phyloP scores from a whole-genome alignment of 2,888 invertebrate species.

The Chydorus sphaericus region DNA sequence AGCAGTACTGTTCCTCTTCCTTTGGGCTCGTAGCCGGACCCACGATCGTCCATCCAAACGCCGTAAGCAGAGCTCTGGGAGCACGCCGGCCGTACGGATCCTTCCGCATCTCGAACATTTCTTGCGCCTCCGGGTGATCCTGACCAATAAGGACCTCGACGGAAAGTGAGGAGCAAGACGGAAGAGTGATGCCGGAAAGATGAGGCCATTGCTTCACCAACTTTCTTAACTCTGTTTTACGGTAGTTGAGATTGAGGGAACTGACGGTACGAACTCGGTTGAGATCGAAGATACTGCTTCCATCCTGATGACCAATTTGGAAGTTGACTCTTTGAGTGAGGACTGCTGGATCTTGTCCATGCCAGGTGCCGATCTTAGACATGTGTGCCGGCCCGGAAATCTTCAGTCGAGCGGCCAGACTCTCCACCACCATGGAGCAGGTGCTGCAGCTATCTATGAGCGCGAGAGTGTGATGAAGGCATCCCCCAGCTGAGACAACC shows the following conservation, averaged over 20 bases:
- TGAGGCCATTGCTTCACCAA: background rate
- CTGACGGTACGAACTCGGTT: background rate
- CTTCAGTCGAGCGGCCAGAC: constrained; percentile 7
- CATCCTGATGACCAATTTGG: background rate
- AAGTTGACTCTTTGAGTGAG: background rate
- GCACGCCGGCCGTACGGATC: background rate
- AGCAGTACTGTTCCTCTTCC: too few relatives aligned
- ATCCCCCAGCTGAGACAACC: background rate
- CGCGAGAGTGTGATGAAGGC: constrained; percentile 6
- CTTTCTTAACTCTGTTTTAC: background rate
- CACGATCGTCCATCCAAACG: background rate
- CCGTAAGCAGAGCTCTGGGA: background rate
- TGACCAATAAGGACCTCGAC: background rate
- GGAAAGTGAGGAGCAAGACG: background rate
- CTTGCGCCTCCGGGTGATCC: background rate
- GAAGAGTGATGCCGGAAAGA: background rate
- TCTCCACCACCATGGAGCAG: constrained; percentile 6
- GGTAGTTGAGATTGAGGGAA: background rate
- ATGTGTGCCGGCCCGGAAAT: background rate
- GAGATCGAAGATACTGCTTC: background rate
- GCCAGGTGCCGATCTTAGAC: background rate
- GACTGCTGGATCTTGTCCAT: background rate
- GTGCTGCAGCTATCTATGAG: constrained; percentile 14
- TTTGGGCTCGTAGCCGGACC: background rate
- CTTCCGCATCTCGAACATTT: background rate